phyloP scores from a whole-genome alignment of 2,888 invertebrate species.

The Pseudococcus longispinus region DNA sequence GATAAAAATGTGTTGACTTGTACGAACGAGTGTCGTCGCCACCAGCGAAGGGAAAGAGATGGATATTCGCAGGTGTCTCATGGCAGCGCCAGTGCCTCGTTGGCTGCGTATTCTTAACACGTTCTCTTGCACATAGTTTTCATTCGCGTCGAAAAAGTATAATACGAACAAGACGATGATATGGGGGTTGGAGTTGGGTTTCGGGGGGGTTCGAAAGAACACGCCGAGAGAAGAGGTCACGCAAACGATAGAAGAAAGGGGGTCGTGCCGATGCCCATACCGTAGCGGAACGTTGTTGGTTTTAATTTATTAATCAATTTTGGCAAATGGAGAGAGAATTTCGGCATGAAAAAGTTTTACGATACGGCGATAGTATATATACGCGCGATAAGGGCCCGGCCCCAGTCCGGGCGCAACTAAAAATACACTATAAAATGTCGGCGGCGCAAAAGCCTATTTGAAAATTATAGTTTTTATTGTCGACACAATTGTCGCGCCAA shows the following conservation, averaged over 20 bases:
- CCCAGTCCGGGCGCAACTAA: background rate
- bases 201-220: too few relatives aligned
- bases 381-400: constrained; percentile 16
- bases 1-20: background rate
- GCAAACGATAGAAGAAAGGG: background rate
- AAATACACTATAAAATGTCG: constrained; percentile 15
- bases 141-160: background rate
- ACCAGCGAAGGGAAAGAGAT: background rate
- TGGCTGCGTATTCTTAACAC: background rate
- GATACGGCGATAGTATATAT: background rate
- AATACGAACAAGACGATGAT: background rate
- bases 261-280: background rate
- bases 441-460: constrained; percentile 26
- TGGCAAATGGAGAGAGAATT: constrained; percentile 28
- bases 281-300: background rate
- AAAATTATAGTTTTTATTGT: constrained; percentile 47
- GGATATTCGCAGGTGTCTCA: background rate
- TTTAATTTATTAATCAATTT: constrained; percentile 34
- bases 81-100: background rate
- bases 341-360: constrained; percentile 22
- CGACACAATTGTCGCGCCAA: constrained; percentile 30
- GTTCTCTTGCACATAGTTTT: background rate
- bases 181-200: too few relatives aligned
- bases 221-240: background rate
- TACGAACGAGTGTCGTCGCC: background rate